Conservation (phyloP, 2,797 vertebrate genomes). For the Gymnopithys bicolor region DNA sequence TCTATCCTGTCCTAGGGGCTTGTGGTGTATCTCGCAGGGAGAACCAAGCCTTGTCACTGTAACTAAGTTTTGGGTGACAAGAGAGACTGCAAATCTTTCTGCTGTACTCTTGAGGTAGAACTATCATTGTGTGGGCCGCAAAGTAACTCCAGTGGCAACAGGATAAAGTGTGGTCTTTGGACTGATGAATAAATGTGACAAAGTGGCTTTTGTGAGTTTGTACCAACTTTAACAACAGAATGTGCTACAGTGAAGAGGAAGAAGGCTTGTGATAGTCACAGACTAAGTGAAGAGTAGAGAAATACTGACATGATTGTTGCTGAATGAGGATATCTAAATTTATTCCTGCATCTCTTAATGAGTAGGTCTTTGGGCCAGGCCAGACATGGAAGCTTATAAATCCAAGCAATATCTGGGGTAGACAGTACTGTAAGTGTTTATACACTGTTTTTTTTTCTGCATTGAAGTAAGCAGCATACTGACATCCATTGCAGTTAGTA, state of each 20-base stretch:
- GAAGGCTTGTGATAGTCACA: neutral
- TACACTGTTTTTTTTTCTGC: neutral
- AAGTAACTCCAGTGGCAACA: neutral
- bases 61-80: neutral
- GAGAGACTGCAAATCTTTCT: neutral
- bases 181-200: neutral
- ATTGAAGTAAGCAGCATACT: neutral
- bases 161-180: neutral
- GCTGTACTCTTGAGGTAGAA: neutral
- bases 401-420: neutral
- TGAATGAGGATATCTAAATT: neutral
- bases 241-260: neutral
- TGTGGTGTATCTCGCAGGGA: neutral
- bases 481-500: neutral
- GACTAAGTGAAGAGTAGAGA: neutral
- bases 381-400: neutral
- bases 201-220: neutral
- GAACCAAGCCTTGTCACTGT: neutral
- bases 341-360: neutral
- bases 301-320: neutral
- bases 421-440: neutral
- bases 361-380: neutral
- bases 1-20: neutral
- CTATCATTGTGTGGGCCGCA: neutral
- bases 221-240: neutral